A percentile compares a stretch with the other conserved stretches of the same genome.
Conservation (phyloP, 2,797 vertebrate species). For the Acrossocheilus wenchowensis region DNA sequence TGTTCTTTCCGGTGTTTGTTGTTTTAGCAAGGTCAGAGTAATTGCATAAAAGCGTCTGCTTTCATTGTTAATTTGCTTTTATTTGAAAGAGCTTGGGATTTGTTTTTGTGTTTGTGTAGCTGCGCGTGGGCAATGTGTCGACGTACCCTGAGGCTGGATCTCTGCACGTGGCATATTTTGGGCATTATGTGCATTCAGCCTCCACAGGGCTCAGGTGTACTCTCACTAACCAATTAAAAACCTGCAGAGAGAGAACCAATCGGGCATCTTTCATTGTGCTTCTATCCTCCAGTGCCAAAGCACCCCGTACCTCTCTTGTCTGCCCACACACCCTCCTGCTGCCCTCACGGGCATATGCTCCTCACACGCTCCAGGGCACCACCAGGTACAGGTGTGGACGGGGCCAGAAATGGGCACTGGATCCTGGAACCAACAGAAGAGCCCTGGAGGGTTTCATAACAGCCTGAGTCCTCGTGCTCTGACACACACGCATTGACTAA, state of each 20-base stretch:
- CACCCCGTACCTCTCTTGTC: not conserved
- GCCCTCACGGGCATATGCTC: conserved; percentile 35
- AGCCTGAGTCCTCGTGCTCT: conserved; percentile 23
- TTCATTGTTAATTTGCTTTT: conserved; percentile 28
- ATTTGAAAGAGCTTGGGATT: conserved; percentile 15
- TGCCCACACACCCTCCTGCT: conserved; percentile 30
- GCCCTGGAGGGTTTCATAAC: conserved; percentile 34
- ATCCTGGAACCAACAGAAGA: conserved; percentile 25
- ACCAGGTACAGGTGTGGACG: conserved; percentile 26
- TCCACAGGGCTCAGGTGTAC: conserved; percentile 59
- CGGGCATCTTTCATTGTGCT: conserved; percentile 27
- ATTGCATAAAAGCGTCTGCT: conserved; percentile 24
- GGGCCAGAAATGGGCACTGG: conserved; percentile 30
- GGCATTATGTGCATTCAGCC: conserved; percentile 65
- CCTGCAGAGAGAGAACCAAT: conserved; percentile 54
- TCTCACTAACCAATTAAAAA: conserved; percentile 62
- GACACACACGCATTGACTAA: conserved; percentile 35
- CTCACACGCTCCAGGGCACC: not conserved
- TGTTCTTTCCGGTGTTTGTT: conserved; percentile 11
- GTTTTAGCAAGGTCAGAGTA: conserved; percentile 43
- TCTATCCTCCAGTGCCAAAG: conserved; percentile 34
- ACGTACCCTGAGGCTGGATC: conserved; percentile 13
- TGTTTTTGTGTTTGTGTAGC: conserved; percentile 38
- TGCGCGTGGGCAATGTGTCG: conserved; percentile 31
- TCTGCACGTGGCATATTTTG: conserved; percentile 66